These are phyloP conservation scores for Phyllotis vaccarum DNA, from an alignment of 2,797 vertebrate genomes.

Conservation along the genomic window DNA sequence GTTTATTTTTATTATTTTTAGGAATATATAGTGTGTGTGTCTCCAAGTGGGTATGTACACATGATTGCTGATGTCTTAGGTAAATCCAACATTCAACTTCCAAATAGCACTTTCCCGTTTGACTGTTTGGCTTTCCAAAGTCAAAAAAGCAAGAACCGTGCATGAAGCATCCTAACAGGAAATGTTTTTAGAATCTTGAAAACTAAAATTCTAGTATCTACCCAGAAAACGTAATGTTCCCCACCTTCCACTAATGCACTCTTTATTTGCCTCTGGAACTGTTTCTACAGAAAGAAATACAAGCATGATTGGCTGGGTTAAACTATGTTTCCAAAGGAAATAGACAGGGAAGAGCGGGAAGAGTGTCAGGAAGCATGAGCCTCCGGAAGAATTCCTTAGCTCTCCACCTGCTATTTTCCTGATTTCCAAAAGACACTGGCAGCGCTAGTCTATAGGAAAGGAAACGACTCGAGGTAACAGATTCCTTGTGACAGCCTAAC, in stretches of 20 bases:
- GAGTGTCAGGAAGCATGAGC: neutral
- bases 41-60: neutral
- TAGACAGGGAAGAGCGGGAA: neutral
- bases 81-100: neutral
- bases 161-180: neutral
- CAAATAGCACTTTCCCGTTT: neutral
- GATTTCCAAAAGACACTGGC: neutral
- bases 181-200: neutral
- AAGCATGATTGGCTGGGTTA: neutral
- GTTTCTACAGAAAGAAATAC: neutral
- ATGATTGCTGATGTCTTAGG: neutral
- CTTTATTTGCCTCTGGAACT: neutral
- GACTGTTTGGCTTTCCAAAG: neutral
- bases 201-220: neutral
- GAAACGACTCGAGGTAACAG: neutral
- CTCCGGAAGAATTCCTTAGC: neutral
- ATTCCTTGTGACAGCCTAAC: constrained; percentile 66
- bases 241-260: neutral
- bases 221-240: neutral
- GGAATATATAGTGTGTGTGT: neutral
- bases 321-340: neutral
- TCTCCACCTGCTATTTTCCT: neutral
- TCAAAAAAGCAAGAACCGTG: neutral
- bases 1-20: neutral
- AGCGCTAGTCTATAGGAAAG: neutral